Evolutionary conservation across 2,113 vertebrate species (phyloP), one percentile per base, ranked within the genome.

Genomic region (Corythoichthys haematopterus): DNA sequence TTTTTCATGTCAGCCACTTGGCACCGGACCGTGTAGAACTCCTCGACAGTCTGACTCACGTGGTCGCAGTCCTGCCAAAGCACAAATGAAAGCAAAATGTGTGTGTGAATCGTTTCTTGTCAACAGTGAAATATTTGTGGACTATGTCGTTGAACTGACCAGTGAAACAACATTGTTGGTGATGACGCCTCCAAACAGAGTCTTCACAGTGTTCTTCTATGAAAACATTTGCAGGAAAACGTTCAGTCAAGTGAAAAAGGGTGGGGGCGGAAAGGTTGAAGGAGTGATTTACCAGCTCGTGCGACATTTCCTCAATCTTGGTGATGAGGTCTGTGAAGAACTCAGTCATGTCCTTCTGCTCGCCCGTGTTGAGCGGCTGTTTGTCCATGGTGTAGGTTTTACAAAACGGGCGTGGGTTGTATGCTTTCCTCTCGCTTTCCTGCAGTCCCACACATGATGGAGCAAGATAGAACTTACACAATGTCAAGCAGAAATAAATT

Each of bases 331-430:
- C 97, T 0, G 97, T 99, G 88, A 99, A 99, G 88, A 99, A 99
- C 80, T 99, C 97, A 0, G 97, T 99, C 97, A 99, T 98, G 90
- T 99, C 97, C 64, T 98, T 99, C 88, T 99, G 97, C 71, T 99
- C 97, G 0, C 97, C 97, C 0, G 97, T 99, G 90, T 99, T 99
- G 15, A 99, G 91, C 1, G 97, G 97, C 79, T 98, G 97, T 68
- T 99, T 98, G 89, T 98, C 97, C 97, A 99, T 99, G 1, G 97
- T 99, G 57, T 99, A 99, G 28, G 96, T 99, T 89, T 99, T 99
- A 81, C 97, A 99, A 80, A 99, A 99, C 3, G 97, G 96, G 36
- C 97, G 92, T 1, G 97, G 97, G 80, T 99, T 98, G 75, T 99
- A 98, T 0, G 97, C 97, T 81, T 99, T 99, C 76, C 97, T 94